phyloP scores from a whole-genome alignment of 1,140 invertebrate genomes.

The Euwallacea fornicatus region DNA sequence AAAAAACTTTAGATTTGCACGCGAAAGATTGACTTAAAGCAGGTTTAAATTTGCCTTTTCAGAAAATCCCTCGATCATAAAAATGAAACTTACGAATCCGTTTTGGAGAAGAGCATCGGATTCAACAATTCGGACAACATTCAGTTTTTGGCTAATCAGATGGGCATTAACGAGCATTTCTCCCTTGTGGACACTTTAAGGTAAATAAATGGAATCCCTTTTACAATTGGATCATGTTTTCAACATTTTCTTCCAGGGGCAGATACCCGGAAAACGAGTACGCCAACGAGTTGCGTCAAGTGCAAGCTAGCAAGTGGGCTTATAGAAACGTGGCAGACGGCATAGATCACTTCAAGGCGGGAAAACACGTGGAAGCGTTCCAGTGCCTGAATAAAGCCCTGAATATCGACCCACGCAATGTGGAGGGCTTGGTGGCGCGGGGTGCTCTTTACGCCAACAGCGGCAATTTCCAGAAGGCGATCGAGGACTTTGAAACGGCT shows the following conservation, averaged over 20 bases:
- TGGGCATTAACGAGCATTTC: conserved; percentile 71
- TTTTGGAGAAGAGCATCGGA: conserved; percentile 80
- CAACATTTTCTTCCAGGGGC: conserved; percentile 58
- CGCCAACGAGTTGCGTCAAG: conserved; percentile 79
- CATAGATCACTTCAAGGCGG: conserved; percentile 90
- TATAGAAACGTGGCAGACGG: conserved; percentile 90
- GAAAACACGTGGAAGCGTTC: conserved; percentile 88
- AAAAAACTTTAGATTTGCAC: no score
- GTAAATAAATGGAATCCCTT: conserved; percentile 53
- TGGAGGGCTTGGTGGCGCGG: conserved; percentile 90
- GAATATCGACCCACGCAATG: conserved; percentile 88
- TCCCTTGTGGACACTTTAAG: conserved; percentile 75
- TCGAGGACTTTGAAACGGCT: conserved; percentile 92
- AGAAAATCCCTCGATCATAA: conserved; percentile 79
- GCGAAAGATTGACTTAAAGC: no score
- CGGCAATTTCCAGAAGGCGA: conserved; percentile 88
- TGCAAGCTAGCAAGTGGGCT: conserved; percentile 90
- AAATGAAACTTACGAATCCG: conserved; percentile 79
- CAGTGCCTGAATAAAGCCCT: conserved; percentile 93
- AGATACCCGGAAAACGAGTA: conserved; percentile 79
- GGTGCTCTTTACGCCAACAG: conserved; percentile 93
- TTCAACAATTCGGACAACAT: conserved; percentile 91
- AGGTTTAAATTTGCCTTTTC: conserved; percentile 48
- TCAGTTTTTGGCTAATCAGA: conserved; percentile 71
- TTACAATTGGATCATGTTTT: background rate